Conservation (phyloP, 1,140 invertebrate genomes). For the Stratiolaelaps scimitus region DNA sequence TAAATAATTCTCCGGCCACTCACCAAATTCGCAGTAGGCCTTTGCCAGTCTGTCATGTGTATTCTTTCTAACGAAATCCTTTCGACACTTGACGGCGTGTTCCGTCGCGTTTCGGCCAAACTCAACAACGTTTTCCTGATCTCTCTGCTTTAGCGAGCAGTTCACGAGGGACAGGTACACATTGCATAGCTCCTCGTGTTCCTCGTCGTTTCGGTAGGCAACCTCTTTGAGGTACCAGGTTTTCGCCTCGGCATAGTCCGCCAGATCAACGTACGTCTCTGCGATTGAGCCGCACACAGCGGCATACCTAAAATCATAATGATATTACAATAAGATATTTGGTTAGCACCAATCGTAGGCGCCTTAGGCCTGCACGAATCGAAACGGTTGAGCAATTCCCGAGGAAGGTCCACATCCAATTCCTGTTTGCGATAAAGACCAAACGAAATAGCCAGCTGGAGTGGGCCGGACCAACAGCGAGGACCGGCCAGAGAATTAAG, state of each 20-base stretch:
- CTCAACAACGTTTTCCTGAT: neutral
- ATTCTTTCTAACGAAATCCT: slow-evolving; percentile 3
- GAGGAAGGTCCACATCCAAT: no score
- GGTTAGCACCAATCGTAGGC: no score
- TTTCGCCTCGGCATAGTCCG: neutral
- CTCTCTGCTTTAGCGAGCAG: neutral
- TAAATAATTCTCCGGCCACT: no score
- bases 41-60: neutral
- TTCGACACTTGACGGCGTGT: neutral
- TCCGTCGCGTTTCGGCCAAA: neutral
- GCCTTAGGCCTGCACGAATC: no score
- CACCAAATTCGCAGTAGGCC: neutral
- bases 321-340: no score
- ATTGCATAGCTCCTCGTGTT: slow-evolving; percentile 6
- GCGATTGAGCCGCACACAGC: slow-evolving; percentile 21
- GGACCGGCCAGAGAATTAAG: no score
- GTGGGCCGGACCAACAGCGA: no score
- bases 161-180: slow-evolving; percentile 6
- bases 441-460: no score
- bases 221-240: slow-evolving; percentile 13
- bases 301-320: slow-evolving; percentile 14
- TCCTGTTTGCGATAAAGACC: no score
- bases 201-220: neutral
- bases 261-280: neutral
- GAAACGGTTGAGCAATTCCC: no score